phyloP scores from a whole-genome alignment of 2,888 invertebrate species.

The Synanthedon myopaeformis region DNA sequence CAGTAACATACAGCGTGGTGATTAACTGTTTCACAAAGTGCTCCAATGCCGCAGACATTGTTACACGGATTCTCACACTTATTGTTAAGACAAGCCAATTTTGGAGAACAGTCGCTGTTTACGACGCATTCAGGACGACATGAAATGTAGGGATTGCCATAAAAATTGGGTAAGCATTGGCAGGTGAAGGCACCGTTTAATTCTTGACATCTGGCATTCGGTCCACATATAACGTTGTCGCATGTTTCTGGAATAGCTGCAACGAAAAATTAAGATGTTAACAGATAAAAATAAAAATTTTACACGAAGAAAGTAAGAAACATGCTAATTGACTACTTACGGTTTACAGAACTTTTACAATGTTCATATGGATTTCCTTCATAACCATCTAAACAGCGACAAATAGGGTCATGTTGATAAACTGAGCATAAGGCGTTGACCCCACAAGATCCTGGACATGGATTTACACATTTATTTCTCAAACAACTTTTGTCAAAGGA shows the following conservation, averaged over 20 bases:
- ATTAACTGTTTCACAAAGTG: constrained; percentile 78
- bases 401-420: constrained; percentile 80
- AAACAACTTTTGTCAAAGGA: constrained; percentile 82
- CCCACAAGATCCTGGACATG: constrained; percentile 84
- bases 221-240: constrained; percentile 77
- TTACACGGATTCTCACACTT: constrained; percentile 83
- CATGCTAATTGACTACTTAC: constrained; percentile 41
- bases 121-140: constrained; percentile 86
- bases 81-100: constrained; percentile 80
- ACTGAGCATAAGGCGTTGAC: constrained; percentile 78
- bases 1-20: constrained; percentile 85
- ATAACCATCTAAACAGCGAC: constrained; percentile 75
- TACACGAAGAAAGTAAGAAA: neutral
- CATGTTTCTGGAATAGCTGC: constrained; percentile 71
- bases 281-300: neutral
- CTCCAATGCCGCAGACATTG: constrained; percentile 80
- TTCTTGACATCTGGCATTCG: constrained; percentile 78
- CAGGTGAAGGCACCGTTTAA: constrained; percentile 75
- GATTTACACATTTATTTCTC: constrained; percentile 79
- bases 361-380: constrained; percentile 84
- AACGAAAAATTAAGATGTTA: constrained; percentile 16
- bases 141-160: constrained; percentile 82
- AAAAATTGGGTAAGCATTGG: constrained; percentile 79
- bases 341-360: constrained; percentile 70
- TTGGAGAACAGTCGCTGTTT: constrained; percentile 80